Evolutionary conservation across 2,888 invertebrate species (phyloP).

Genomic region (Pseudanteris insignis): DNA sequence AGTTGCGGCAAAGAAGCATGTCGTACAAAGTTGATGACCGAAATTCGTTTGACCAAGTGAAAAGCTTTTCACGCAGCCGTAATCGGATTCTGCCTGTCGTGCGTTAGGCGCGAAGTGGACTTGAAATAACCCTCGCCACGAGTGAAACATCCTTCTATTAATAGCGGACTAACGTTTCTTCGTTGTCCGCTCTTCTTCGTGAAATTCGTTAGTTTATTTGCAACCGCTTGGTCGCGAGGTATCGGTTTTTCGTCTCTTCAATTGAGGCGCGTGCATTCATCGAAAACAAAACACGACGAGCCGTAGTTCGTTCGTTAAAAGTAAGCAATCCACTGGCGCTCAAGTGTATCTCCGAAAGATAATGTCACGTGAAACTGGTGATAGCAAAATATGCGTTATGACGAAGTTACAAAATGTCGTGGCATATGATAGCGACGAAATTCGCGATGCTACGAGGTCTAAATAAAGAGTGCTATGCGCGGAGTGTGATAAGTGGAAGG

Average conservation of each 20-base stretch:
- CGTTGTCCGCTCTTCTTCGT: slow-evolving; percentile 48
- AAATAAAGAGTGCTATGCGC: slow-evolving; percentile 44
- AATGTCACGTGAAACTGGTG: too few species aligned
- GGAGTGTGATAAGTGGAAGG: slow-evolving; percentile 30
- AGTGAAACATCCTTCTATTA: slow-evolving; percentile 59
- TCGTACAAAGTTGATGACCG: neutral
- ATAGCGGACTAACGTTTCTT: slow-evolving; percentile 58
- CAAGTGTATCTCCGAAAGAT: too few species aligned
- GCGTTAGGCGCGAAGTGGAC: slow-evolving; percentile 53
- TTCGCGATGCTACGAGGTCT: slow-evolving; percentile 38
- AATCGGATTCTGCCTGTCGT: slow-evolving; percentile 48
- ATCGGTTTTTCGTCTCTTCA: too few species aligned
- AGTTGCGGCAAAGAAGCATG: neutral
- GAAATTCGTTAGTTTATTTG: slow-evolving; percentile 46
- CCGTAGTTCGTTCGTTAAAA: too few species aligned
- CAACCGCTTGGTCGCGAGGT: slow-evolving; percentile 28
- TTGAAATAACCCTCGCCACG: slow-evolving; percentile 62
- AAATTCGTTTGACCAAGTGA: slow-evolving; percentile 16
- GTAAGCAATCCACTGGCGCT: too few species aligned
- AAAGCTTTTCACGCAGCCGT: slow-evolving; percentile 24
- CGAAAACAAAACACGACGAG: too few species aligned
- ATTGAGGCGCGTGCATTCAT: too few species aligned
- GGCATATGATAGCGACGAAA: too few species aligned
- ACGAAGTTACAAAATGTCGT: too few species aligned
- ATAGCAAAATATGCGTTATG: too few species aligned